Base-by-base conservation (phyloP, 2,797 vertebrate species). In the Eurystomus glaucurus region DNA sequence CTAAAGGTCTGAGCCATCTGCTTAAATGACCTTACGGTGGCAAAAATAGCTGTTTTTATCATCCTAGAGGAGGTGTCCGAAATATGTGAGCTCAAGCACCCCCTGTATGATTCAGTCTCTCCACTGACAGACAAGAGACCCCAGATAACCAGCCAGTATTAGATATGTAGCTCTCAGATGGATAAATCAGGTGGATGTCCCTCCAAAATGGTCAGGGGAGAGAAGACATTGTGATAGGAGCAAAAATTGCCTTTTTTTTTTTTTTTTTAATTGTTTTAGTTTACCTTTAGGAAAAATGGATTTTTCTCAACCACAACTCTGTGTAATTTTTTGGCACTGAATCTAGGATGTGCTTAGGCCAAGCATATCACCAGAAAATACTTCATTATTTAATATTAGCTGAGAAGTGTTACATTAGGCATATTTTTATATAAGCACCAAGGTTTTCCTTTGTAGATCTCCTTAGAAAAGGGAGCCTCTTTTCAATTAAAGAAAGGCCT, bases 401-500 rank as follows among this genome's bases (percentile, higher is more conserved):
- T 75, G 65, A 48, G 48, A 76, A 90, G 14, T 2, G 4, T 70
- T 80, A 48, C 37, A 26, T 52, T 78, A 28, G 51, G 11, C 11
- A 26, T 84, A 71, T 78, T 84, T 93, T 79, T 74, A 54, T 80
- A 64, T 45, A 54, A 61, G 25, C 68, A 54, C 26, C 31, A 5
- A 85, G 33, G 48, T 89, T 94, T 88, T 82, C 69, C 65, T 43
- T 25, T 55, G 11, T 76, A 91, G 68, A 62, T 85, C 9, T 66
- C 75, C 55, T 86, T 71, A 86, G 76, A 92, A 85, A 83, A 90
- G 50, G 80, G 71, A 88, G 76, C 33, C 48, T 55, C 90, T 88
- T 93, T 85, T 89, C 78, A 54, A 2, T 41, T 78, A 79, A 90
- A 96, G 74, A 91, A 91, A 92, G 81, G 94, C 37, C 75, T 75